Base-by-base conservation (phyloP, 2,113 vertebrate species). In the Thunnus maccoyii region DNA sequence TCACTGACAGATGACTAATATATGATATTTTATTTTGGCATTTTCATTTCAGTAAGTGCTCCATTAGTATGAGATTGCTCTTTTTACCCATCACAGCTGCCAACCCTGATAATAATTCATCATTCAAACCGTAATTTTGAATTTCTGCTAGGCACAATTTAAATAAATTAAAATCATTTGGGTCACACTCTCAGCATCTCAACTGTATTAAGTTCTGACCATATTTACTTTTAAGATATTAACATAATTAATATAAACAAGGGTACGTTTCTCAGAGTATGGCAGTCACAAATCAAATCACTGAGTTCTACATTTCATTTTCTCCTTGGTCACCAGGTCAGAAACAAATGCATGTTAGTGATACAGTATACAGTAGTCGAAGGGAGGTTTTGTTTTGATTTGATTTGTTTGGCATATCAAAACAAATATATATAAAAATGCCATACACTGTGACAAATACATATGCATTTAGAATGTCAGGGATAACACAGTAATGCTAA, bases 11-110 rank as follows among this genome's bases (percentile, higher is more conserved):
- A 65, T 80, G 82, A 82, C 73, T 84, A 71, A 82, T 82, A 17
- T 67, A 44, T 66, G 58, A 81, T 61, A 57, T 77, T 84, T 76
- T 72, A 83, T 82, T 89, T 84, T 70, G 78, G 14, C 84, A 80
- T 79, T 87, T 87, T 89, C 68, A 90, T 89, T 82, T 72, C 12
- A 52, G 47, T 80, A 83, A 92, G 87, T 85, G 80, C 78, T 87
- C 79, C 64, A 62, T 86, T 85, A 83, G 74, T 17, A 65, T 22
- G 63, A 82, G 69, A 54, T 73, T 71, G 64, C 57, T 70, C 60
- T 47, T 72, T 15, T 14, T 57, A 14, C 55, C 20, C 4, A 0
- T 80, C 77, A 71, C 5, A 51, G 2, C 75, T 80, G 84, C 64
- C 80, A 86, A 46, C 58, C 4, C 25, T 58, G 18, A 70, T 56